Evolutionary conservation across 2,113 vertebrate species (phyloP).

Genomic region (Chroicocephalus ridibundus): DNA sequence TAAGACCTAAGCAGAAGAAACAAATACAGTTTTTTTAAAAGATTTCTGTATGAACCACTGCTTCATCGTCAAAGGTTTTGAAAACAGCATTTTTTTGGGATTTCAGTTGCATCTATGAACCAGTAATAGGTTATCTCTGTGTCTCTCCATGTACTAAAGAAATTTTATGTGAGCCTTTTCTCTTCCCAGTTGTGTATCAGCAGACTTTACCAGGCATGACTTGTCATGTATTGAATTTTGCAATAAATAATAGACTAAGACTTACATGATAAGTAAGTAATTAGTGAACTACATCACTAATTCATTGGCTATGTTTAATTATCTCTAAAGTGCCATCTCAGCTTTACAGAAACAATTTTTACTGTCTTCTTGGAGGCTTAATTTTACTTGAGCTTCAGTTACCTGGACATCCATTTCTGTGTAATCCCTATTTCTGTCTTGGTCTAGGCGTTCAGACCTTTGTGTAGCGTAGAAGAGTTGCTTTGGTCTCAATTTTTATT

Average conservation of each 20-base stretch:
- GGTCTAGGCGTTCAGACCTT: background rate
- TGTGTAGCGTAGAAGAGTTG: background rate
- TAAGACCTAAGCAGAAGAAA: background rate
- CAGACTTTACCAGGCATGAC: background rate
- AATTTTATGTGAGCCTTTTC: background rate
- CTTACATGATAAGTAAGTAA: background rate
- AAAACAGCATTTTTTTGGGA: background rate
- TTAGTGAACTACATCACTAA: background rate
- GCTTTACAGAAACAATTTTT: background rate
- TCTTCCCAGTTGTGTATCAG: background rate
- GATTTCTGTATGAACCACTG: background rate
- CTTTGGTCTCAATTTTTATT: background rate
- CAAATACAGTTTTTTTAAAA: background rate
- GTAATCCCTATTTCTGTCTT: background rate
- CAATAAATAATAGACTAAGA: background rate
- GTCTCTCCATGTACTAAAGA: background rate
- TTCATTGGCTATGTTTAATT: background rate
- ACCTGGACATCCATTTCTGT: background rate
- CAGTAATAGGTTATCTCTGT: background rate
- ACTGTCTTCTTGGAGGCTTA: background rate
- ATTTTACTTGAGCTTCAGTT: background rate
- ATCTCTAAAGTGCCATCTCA: background rate
- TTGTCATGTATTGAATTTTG: background rate
- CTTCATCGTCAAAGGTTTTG: background rate
- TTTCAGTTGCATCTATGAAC: background rate